Evolutionary conservation across 2,113 vertebrate species (phyloP).

Genomic region (Seriola rivoliana): DNA sequence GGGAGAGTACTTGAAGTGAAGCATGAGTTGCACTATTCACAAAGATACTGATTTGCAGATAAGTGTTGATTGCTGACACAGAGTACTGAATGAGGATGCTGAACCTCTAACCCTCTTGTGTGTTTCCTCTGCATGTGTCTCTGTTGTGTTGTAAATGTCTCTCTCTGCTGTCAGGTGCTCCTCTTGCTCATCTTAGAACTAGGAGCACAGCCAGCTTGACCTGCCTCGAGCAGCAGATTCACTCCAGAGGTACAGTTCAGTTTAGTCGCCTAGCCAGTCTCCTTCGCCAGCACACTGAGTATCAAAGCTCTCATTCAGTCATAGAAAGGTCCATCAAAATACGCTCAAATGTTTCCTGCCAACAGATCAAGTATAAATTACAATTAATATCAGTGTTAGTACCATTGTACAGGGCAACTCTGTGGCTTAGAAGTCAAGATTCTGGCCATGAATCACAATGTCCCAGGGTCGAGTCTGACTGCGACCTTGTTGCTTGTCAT

Average conservation of each 20-base stretch:
- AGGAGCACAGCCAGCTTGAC: slow-evolving; percentile 98
- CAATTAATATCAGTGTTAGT: too few species aligned
- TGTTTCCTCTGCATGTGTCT: slow-evolving; percentile 65
- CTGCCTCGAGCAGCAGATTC: slow-evolving; percentile 95
- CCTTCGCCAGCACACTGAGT: slow-evolving; percentile 1
- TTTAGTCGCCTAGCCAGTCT: slow-evolving; percentile 30
- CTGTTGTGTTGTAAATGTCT: slow-evolving; percentile 85
- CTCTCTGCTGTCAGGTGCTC: slow-evolving; percentile 94
- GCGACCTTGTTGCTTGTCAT: too few species aligned
- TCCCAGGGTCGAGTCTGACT: too few species aligned
- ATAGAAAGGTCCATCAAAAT: not conserved
- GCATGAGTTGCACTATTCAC: slow-evolving; percentile 16
- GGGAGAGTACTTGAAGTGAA: not conserved
- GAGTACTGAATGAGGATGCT: slow-evolving; percentile 15
- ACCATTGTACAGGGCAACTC: too few species aligned
- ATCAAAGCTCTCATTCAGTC: not conserved
- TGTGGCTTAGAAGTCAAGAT: too few species aligned
- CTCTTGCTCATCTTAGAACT: slow-evolving; percentile 99
- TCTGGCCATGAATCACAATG: not conserved
- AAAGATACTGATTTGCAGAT: slow-evolving; percentile 2
- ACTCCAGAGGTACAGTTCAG: slow-evolving; percentile 94
- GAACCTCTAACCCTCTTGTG: slow-evolving; percentile 51
- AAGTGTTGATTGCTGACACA: slow-evolving; percentile 1
- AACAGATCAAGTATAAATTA: not conserved
- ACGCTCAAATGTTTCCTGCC: not conserved